These are phyloP conservation scores for Patella pellucida DNA, from an alignment of 2,888 invertebrate species.

Conservation along the genomic window DNA sequence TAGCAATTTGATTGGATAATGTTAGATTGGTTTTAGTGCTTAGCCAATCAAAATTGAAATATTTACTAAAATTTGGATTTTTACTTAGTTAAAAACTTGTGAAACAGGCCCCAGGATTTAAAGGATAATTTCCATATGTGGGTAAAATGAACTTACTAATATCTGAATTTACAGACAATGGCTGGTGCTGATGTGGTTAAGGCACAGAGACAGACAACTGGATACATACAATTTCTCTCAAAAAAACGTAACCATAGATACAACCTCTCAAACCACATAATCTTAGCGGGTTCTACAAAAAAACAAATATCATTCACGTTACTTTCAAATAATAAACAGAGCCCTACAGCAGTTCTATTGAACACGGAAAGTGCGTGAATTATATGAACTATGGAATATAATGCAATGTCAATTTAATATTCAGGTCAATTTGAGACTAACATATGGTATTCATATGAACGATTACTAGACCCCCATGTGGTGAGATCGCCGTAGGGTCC, in stretches of 20 bases:
- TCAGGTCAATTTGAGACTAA: too few species aligned
- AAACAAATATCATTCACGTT: constrained; percentile 15
- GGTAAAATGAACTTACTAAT: constrained; percentile 56
- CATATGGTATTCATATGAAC: too few species aligned
- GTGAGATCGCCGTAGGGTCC: too few species aligned
- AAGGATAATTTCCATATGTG: neutral
- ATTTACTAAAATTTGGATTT: too few species aligned
- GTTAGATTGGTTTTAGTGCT: too few species aligned
- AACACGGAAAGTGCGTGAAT: neutral
- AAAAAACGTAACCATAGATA: constrained; percentile 91
- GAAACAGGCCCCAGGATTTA: neutral
- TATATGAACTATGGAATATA: too few species aligned
- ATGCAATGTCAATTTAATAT: too few species aligned
- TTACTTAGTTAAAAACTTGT: too few species aligned
- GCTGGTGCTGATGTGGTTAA: constrained; percentile 86
- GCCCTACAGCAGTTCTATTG: neutral
- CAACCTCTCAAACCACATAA: constrained; percentile 96
- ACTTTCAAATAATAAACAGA: neutral
- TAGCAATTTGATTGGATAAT: too few species aligned
- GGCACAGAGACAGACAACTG: constrained; percentile 89
- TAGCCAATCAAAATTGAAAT: too few species aligned
- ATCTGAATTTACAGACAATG: constrained; percentile 84
- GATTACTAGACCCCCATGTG: too few species aligned
- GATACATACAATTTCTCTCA: constrained; percentile 92
- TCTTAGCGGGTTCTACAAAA: constrained; percentile 80